Evolutionary conservation across 2,113 vertebrate species (phyloP).

Genomic region (Ctenodactylus gundi): DNA sequence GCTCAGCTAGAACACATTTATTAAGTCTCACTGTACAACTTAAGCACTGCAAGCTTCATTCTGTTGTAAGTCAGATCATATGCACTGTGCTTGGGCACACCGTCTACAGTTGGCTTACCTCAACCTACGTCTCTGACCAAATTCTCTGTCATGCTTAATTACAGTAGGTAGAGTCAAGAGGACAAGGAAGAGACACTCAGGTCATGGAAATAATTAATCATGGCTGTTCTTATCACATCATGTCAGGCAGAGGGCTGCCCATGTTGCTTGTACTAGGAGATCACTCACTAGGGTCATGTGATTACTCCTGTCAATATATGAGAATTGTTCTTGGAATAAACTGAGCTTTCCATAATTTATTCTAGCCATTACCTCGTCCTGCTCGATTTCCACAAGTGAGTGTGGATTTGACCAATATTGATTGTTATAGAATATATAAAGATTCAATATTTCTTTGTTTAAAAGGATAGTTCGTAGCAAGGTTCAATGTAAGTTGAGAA

Average conservation of each 20-base stretch:
- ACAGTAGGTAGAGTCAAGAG: neutral
- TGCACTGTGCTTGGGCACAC: neutral
- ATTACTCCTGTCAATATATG: slow-evolving; percentile 23
- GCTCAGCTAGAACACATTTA: neutral
- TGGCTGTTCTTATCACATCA: neutral
- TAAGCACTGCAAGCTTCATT: neutral
- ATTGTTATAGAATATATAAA: slow-evolving; percentile 1
- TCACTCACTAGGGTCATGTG: neutral
- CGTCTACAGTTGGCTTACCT: neutral
- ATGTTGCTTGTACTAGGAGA: neutral
- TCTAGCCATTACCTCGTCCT: slow-evolving; percentile 27
- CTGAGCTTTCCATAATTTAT: slow-evolving; percentile 33
- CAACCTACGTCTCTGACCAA: neutral
- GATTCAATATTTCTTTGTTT: neutral
- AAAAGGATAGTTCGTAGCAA: slow-evolving; percentile 47
- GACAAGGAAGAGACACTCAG: neutral
- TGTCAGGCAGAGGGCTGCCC: neutral
- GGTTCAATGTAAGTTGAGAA: slow-evolving; percentile 18
- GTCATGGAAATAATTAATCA: slow-evolving; percentile 13
- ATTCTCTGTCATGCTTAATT: slow-evolving; percentile 21
- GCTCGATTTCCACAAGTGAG: slow-evolving; percentile 36
- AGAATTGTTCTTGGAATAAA: slow-evolving; percentile 23
- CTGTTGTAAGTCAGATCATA: neutral
- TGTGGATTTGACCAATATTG: slow-evolving; percentile 28
- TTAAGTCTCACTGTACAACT: neutral